Evolutionary conservation across 2,888 invertebrate genomes (phyloP).

Genomic region (Kryphioiulus occultus): DNA sequence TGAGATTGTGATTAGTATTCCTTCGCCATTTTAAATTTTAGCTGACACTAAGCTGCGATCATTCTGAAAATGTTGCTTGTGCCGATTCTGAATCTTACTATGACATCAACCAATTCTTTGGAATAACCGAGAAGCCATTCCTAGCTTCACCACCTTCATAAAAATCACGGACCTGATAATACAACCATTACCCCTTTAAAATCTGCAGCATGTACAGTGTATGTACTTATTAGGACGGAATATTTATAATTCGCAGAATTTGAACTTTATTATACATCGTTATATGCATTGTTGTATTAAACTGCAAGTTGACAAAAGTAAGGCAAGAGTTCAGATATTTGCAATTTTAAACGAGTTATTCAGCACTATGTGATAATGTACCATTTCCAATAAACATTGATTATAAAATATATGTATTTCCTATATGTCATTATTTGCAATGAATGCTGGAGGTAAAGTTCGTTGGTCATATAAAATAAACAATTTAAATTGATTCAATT

Average conservation of each 20-base stretch:
- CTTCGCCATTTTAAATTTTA: background rate
- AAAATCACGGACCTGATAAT: background rate
- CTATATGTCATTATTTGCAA: no score
- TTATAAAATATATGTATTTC: background rate
- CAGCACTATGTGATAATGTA: no score
- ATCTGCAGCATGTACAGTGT: background rate
- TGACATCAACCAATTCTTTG: constrained; percentile 15
- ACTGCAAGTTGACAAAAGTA: background rate
- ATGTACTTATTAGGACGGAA: background rate
- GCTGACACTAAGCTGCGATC: constrained; percentile 14
- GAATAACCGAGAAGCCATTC: background rate
- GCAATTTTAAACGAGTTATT: no score
- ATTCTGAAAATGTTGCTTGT: background rate
- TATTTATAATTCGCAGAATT: background rate
- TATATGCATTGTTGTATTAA: background rate
- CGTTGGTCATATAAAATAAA: no score
- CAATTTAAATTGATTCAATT: no score
- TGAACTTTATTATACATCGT: background rate
- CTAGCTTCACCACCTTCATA: background rate
- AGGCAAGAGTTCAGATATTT: no score
- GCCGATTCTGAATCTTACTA: background rate
- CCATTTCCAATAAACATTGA: background rate
- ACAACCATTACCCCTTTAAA: background rate
- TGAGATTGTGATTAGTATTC: background rate
- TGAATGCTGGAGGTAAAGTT: no score